Evolutionary conservation across 2,113 vertebrate species (phyloP).

Genomic region (Chaetodon auriga): DNA sequence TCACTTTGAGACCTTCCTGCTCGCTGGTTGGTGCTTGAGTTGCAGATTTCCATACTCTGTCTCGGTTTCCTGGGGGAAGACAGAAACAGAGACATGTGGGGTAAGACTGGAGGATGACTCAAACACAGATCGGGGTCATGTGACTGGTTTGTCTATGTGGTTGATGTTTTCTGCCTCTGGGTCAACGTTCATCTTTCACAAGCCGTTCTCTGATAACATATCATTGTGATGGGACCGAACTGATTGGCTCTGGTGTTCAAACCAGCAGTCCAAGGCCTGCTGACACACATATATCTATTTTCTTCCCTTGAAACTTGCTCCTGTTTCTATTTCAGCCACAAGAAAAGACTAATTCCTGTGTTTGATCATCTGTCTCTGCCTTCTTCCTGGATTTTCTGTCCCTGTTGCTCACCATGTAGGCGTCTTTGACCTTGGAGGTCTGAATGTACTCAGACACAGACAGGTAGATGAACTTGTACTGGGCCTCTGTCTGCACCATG

Average conservation of each 20-base stretch:
- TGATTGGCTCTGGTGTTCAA: background rate
- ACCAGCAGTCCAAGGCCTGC: slow-evolving; percentile 39
- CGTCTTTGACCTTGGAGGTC: slow-evolving; percentile 87
- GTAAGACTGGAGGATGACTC: slow-evolving; percentile 11
- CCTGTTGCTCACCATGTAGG: slow-evolving; percentile 85
- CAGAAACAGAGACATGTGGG: slow-evolving; percentile 27
- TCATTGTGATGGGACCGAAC: slow-evolving; percentile 25
- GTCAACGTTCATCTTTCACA: slow-evolving; percentile 63
- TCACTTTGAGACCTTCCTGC: slow-evolving; percentile 91
- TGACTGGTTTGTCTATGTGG: background rate
- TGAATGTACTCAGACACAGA: slow-evolving; percentile 95
- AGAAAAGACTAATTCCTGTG: background rate
- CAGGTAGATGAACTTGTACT: slow-evolving; percentile 98
- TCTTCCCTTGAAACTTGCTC: background rate
- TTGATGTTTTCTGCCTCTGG: slow-evolving; percentile 24
- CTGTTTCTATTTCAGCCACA: background rate
- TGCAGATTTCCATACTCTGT: slow-evolving; percentile 94
- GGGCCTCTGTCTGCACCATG: slow-evolving; percentile 98
- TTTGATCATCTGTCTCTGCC: background rate
- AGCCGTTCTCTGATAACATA: slow-evolving; percentile 52
- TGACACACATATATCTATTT: slow-evolving; percentile 5
- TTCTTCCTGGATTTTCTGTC: background rate
- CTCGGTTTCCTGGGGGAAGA: slow-evolving; percentile 79
- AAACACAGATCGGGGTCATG: slow-evolving; percentile 23
- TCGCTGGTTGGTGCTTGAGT: slow-evolving; percentile 82